Evolutionary conservation across 2,888 invertebrate genomes (phyloP), one percentile per base, ranked within the genome.

Genomic region (Abrostola triplasia): DNA sequence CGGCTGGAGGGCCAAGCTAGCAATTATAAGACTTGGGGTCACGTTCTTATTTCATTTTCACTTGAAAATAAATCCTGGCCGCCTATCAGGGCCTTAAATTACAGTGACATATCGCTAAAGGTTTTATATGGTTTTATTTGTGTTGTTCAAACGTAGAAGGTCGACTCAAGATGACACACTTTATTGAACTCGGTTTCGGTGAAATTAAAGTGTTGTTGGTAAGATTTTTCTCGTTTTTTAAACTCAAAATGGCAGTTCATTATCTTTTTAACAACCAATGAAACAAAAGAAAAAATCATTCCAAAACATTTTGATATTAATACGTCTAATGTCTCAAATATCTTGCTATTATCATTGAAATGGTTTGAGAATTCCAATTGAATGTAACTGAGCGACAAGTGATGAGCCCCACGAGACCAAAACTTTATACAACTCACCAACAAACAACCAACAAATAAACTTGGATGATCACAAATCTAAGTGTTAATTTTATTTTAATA

Each of bases 51-150:
- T 38, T 36, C 7, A 53, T 42, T 59, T 54, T 44, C 41, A 59
- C 38, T 56, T 49, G 12, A 71, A 71, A 71, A 65, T 72, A 73
- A 71, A 71, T 76, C 67, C 54, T 40, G 7, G 1, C 11, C 53
- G 35, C 41, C 40, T 37, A 57, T 62, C 40, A 41, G 12, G 7
- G 4, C 47, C 13, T 12, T 56, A 52, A 59, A 59, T 56, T 70
- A 37, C 56, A 37, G 48, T 47, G 13, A 47, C 10, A 60, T 55
- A 53, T 36, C 40, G 37, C 56, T 59, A n/a, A 9, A 57, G 41
- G 48, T 55, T 55, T 65, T 47, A 5, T 40, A 47, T 50, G 37
- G 36, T 42, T 55, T 5, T 47, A 6, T 41, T 37, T 55, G 9
- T 36, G 49, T n/a, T 6, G 49, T 35, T 36, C 35, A n/a, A 52